Percentiles rank a stretch among this genome's conserved stretches.
Conservation (phyloP, 2,113 vertebrate genomes). For the Tenrec ecaudatus region DNA sequence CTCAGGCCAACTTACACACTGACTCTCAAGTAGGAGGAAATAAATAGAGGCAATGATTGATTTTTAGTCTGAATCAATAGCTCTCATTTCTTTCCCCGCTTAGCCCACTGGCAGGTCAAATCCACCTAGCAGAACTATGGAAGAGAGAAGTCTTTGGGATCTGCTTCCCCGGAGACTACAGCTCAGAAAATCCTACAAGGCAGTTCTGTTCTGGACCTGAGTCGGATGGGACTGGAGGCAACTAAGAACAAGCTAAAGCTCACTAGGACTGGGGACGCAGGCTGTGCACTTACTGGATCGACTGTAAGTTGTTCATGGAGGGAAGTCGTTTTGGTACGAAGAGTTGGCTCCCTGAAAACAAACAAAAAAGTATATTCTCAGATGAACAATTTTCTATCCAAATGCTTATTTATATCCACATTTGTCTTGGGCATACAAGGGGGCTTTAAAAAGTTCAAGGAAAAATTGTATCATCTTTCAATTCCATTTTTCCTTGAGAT, state of each 20-base stretch:
- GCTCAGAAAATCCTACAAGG: not conserved
- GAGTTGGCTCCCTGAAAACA: constrained; percentile 90
- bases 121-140: not conserved
- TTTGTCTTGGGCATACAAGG: not conserved
- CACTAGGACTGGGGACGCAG: not conserved
- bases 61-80: constrained; percentile 1
- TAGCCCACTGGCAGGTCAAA: not conserved
- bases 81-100: not conserved
- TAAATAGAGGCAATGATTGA: not conserved
- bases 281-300: constrained; percentile 82
- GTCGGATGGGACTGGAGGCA: not conserved
- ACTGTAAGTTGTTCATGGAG: constrained; percentile 94
- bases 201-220: not conserved
- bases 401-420: not conserved
- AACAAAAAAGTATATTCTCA: not conserved
- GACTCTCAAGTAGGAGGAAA: constrained; percentile 38
- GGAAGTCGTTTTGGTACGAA: constrained; percentile 94
- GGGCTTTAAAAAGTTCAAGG: too few relatives aligned
- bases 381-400: constrained; percentile 35
- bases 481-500: not conserved
- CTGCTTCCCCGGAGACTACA: not conserved
- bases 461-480: too few relatives aligned
- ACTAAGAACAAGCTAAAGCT: not conserved
- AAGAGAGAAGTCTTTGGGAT: not conserved
- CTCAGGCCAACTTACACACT: not conserved